A percentile compares a stretch with the other conserved stretches of the same genome.
These are phyloP conservation scores for Athripsodes cinereus DNA, from an alignment of 2,888 invertebrate genomes.

Conservation along the genomic window DNA sequence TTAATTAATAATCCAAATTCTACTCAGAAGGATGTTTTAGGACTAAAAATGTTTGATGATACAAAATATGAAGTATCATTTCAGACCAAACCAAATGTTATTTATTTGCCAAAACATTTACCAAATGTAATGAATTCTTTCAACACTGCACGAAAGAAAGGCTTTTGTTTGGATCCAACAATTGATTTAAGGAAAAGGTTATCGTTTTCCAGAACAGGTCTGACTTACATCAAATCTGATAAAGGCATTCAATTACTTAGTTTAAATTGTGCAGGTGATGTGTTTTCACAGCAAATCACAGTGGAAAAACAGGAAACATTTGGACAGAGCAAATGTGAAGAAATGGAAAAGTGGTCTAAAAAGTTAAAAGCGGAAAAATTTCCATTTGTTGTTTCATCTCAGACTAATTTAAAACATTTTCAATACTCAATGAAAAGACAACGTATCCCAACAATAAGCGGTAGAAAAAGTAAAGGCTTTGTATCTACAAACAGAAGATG, in stretches of 20 bases:
- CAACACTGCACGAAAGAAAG: slow-evolving; percentile 34
- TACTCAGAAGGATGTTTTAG: background rate
- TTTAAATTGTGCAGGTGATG: slow-evolving; percentile 44
- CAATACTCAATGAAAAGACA: slow-evolving; percentile 5
- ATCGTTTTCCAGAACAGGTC: slow-evolving; percentile 37
- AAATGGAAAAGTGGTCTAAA: slow-evolving; percentile 38
- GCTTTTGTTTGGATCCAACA: slow-evolving; percentile 37
- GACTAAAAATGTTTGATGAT: too few relatives aligned
- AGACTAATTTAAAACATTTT: slow-evolving; percentile 9
- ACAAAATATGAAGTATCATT: background rate
- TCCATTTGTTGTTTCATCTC: slow-evolving; percentile 34
- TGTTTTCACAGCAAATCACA: slow-evolving; percentile 37
- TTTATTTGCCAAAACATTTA: slow-evolving; percentile 36
- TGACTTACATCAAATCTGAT: slow-evolving; percentile 32
- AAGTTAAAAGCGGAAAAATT: slow-evolving; percentile 32
- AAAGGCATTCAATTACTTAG: slow-evolving; percentile 36
- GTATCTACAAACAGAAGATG: slow-evolving; percentile 7
- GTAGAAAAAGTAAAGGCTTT: slow-evolving; percentile 1
- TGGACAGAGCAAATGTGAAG: slow-evolving; percentile 36
- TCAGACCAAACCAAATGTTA: background rate
- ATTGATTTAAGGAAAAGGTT: slow-evolving; percentile 38
- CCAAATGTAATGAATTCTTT: slow-evolving; percentile 38
- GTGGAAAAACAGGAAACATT: slow-evolving; percentile 36
- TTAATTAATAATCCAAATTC: slow-evolving; percentile 33
- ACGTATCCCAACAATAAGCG: background rate